These are phyloP conservation scores for Amiota communis DNA, from an alignment of 2,888 invertebrate species.

Conservation along the genomic window DNA sequence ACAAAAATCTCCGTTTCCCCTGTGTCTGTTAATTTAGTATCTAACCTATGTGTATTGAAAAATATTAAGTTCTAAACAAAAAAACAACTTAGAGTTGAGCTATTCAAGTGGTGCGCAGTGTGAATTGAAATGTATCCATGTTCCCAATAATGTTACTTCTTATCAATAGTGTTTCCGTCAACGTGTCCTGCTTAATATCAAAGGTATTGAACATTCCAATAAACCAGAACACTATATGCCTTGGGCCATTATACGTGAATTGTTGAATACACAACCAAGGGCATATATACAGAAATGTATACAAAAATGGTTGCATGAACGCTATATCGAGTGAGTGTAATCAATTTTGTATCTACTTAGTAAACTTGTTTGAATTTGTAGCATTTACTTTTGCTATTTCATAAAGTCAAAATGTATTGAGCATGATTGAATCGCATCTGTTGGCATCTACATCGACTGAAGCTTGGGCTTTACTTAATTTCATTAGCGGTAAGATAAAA, in stretches of 20 bases:
- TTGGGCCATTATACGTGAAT: constrained; percentile 69
- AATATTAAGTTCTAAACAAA: too few species aligned
- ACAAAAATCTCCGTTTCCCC: too few species aligned
- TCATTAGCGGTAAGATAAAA: constrained; percentile 68
- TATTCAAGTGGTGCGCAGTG: neutral
- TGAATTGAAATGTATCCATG: neutral
- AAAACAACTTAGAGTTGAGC: too few species aligned
- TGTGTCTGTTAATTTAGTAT: too few species aligned
- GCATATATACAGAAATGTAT: constrained; percentile 62
- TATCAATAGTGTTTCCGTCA: constrained; percentile 65
- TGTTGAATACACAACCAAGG: constrained; percentile 64
- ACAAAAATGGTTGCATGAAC: constrained; percentile 46
- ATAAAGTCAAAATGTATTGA: constrained; percentile 59
- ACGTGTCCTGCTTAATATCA: constrained; percentile 66
- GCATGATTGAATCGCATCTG: constrained; percentile 69
- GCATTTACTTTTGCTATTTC: constrained; percentile 27
- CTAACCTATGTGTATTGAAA: too few species aligned
- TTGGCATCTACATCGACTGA: constrained; percentile 70
- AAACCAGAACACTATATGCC: constrained; percentile 70
- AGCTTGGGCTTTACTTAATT: constrained; percentile 71
- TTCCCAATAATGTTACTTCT: neutral
- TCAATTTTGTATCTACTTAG: neutral
- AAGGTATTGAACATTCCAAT: constrained; percentile 69
- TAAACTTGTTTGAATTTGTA: neutral
- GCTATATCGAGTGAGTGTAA: constrained; percentile 45